Evolutionary conservation across 1,140 invertebrate species (phyloP), one percentile per base, ranked within the genome.

Genomic region (Macrobrachium rosenbergii): DNA sequence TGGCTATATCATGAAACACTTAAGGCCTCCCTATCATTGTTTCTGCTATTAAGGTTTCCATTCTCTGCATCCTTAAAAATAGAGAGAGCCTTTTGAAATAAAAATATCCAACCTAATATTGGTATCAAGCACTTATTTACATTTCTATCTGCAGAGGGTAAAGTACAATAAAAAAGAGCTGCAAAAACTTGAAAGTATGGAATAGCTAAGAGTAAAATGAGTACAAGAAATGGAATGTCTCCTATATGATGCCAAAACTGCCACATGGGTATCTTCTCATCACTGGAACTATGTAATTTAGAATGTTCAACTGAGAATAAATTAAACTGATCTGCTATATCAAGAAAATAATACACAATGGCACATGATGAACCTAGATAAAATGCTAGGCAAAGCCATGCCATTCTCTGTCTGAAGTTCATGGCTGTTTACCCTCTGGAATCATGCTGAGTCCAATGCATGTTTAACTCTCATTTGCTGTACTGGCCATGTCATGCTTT

Each of bases 361-460:
- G 78, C 78, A 52, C 80, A 69, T 6, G 84, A 87, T 37, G 84
- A 81, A 0, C 78, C 84, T 37, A 87, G 63, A 67, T 87, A 87
- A 75, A 87, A 75, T 19, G 84, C 84, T 23, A 87, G 78, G 72
- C 84, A 87, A 5, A 87, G 77, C 84, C 84, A 87, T 62, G 84
- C 84, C 62, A 87, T 82, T 80, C 78, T 81, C 28, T 87, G 84
- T n/a, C 84, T 77, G 63, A 87, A 87, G 81, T 87, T 87, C 84
- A 87, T 87, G 58, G 10, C 37, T 80, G 69, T 17, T 23, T 72
- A 43, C 16, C 14, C 5, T 23, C 69, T 72, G 6, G 21, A 72
- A 11, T 23, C 23, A 23, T 72, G 21, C 23, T 23, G 16, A 16
- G n/a, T 72, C 23, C 17, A 43, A 72, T 23, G 69, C 69, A 72